phyloP scores from a whole-genome alignment of 35 echinoderm and acorn worm species.

The Apostichopus californicus region DNA sequence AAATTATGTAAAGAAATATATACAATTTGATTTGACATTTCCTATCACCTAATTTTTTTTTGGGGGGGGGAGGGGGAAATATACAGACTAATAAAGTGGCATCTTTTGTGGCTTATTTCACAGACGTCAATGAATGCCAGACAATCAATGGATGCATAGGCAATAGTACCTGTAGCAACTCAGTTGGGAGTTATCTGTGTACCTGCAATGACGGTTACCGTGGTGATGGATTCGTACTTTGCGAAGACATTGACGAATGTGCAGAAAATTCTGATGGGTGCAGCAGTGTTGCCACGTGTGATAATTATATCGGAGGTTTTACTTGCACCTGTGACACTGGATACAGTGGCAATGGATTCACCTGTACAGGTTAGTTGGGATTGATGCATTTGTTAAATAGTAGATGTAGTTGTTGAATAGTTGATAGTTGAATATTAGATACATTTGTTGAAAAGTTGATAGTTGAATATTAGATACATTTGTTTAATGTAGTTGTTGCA shows the following conservation, averaged over 20 bases:
- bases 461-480: too few species aligned
- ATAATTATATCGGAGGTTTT: slow-evolving; percentile 59
- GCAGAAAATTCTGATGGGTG: slow-evolving; percentile 36
- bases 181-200: slow-evolving; percentile 68
- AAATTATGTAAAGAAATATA: too few species aligned
- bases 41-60: too few species aligned
- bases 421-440: too few species aligned
- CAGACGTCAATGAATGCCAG: slow-evolving; percentile 87
- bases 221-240: slow-evolving; percentile 3
- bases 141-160: slow-evolving; percentile 54
- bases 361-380: slow-evolving; percentile 61
- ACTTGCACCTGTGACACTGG: slow-evolving; percentile 70
- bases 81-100: too few species aligned
- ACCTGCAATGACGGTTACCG: slow-evolving; percentile 65
- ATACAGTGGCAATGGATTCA: slow-evolving; percentile 73
- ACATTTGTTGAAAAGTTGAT: too few species aligned
- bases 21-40: too few species aligned
- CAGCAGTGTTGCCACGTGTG: slow-evolving; percentile 52
- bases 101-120: neutral
- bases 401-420: too few species aligned
- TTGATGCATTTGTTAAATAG: too few species aligned
- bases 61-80: too few species aligned
- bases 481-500: too few species aligned
- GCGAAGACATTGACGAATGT: slow-evolving; percentile 80
- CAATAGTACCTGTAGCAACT: slow-evolving; percentile 67